A percentile compares a stretch with the other conserved stretches of the same genome.
These are phyloP conservation scores for Muscidifurax raptorellus DNA, from an alignment of 1,140 invertebrate species.

Conservation along the genomic window DNA sequence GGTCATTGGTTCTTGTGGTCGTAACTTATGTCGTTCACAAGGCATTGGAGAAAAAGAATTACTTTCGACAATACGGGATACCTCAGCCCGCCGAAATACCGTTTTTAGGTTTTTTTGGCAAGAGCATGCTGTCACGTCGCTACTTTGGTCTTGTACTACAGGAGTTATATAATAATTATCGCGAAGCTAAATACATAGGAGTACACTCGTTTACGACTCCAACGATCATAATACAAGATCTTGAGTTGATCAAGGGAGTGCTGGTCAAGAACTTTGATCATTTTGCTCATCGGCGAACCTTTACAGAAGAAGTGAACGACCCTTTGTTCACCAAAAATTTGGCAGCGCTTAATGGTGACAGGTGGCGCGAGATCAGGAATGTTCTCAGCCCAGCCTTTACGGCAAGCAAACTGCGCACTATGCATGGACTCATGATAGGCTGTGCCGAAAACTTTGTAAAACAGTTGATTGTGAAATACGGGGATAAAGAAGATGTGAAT, in stretches of 20 bases:
- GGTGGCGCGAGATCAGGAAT: slow-evolving; percentile 77
- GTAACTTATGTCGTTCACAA: not conserved
- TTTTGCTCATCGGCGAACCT: slow-evolving; percentile 76
- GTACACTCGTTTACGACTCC: not conserved
- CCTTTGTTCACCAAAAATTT: slow-evolving; percentile 76
- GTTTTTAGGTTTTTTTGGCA: not conserved
- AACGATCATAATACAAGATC: slow-evolving; percentile 74
- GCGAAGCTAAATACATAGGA: slow-evolving; percentile 5
- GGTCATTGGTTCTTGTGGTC: not conserved
- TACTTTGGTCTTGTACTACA: not conserved
- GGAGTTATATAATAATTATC: not conserved
- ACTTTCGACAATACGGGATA: not conserved
- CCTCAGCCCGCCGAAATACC: not conserved
- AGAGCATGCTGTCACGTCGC: too few species aligned
- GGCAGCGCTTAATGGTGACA: slow-evolving; percentile 74
- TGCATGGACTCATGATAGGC: slow-evolving; percentile 74
- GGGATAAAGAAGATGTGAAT: slow-evolving; percentile 57
- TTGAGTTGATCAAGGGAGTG: slow-evolving; percentile 80
- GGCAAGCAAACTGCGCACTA: slow-evolving; percentile 76
- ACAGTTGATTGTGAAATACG: slow-evolving; percentile 37
- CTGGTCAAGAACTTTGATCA: slow-evolving; percentile 81
- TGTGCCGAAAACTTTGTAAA: slow-evolving; percentile 61
- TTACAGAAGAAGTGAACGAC: slow-evolving; percentile 71
- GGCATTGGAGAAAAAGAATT: not conserved
- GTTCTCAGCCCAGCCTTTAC: slow-evolving; percentile 79